Conservation (phyloP, 2,797 vertebrate species). For the Rhyacichthys aspro region DNA sequence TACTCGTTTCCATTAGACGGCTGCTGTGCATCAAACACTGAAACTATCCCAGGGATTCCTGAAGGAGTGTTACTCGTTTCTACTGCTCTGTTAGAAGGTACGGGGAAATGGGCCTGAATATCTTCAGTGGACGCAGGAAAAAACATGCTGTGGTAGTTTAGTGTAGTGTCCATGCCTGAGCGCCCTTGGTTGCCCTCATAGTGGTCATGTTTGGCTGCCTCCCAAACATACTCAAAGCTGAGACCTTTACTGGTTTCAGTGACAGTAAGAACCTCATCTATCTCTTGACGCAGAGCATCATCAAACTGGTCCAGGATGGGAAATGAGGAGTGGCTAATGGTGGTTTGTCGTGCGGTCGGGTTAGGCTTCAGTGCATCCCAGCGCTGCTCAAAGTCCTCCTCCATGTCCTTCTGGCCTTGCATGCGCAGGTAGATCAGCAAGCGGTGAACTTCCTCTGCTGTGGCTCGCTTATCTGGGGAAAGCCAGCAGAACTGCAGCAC, state of each 20-base stretch:
- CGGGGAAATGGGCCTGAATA: slow-evolving; percentile 87
- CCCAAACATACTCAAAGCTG: slow-evolving; percentile 98
- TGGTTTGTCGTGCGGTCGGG: slow-evolving; percentile 81
- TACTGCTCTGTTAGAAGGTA: slow-evolving; percentile 72
- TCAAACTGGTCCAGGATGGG: slow-evolving; percentile 95
- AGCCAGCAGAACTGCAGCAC: slow-evolving; percentile 98
- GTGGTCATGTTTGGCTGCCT: slow-evolving; percentile 94
- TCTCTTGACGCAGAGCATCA: slow-evolving; percentile 88
- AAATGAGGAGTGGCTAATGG: slow-evolving; percentile 87
- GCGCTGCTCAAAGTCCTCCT: slow-evolving; percentile 94
- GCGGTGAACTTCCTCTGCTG: slow-evolving; percentile 94
- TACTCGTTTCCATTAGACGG: slow-evolving; percentile 90
- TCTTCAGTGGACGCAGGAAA: slow-evolving; percentile 89
- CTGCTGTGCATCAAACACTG: slow-evolving; percentile 92
- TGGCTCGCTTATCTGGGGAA: slow-evolving; percentile 90
- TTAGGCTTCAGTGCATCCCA: slow-evolving; percentile 96
- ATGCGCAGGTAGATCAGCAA: slow-evolving; percentile 94
- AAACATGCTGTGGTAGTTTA: slow-evolving; percentile 95
- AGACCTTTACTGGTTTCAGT: slow-evolving; percentile 97
- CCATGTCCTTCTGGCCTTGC: slow-evolving; percentile 94
- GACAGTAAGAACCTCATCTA: slow-evolving; percentile 96
- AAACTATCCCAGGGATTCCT: slow-evolving; percentile 87
- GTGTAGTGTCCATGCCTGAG: slow-evolving; percentile 82
- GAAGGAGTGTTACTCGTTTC: slow-evolving; percentile 68
- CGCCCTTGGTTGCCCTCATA: slow-evolving; percentile 83